These are phyloP conservation scores for Epizoanthus illoricatus DNA, from an alignment of 92 coral and sea anemone species.

Conservation along the genomic window DNA sequence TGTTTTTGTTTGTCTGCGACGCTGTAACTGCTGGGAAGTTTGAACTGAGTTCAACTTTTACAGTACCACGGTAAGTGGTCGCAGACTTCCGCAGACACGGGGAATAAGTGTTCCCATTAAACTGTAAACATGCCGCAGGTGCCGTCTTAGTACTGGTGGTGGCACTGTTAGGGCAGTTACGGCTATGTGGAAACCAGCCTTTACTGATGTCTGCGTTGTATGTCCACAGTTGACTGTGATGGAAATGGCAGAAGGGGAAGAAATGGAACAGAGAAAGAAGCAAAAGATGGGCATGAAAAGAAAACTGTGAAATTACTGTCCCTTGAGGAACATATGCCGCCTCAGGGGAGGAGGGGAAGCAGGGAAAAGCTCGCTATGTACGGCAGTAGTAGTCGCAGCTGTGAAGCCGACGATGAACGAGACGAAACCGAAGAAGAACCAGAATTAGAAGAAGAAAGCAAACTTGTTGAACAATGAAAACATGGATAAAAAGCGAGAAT, in stretches of 20 bases:
- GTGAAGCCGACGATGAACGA: slow-evolving; percentile 97
- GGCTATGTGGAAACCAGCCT: too few relatives aligned
- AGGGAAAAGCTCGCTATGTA: slow-evolving; percentile 52
- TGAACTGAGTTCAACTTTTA: too few relatives aligned
- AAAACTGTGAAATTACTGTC: slow-evolving; percentile 35
- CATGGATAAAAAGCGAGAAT: background rate
- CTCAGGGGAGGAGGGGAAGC: slow-evolving; percentile 40
- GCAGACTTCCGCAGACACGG: too few relatives aligned
- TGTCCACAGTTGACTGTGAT: slow-evolving; percentile 33
- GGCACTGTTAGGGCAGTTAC: too few relatives aligned
- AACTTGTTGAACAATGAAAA: slow-evolving; percentile 32
- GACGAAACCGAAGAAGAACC: slow-evolving; percentile 60
- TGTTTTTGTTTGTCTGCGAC: too few relatives aligned
- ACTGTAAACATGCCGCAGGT: too few relatives aligned
- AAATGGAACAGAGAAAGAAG: slow-evolving; percentile 10
- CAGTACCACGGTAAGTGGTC: too few relatives aligned
- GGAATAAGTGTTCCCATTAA: too few relatives aligned
- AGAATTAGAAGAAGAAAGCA: slow-evolving; percentile 33
- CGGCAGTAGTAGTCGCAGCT: slow-evolving; percentile 94
- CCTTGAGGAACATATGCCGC: slow-evolving; percentile 23
- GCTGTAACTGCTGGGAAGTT: too few relatives aligned
- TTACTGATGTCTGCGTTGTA: background rate
- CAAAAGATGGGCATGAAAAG: slow-evolving; percentile 33
- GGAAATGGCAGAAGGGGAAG: slow-evolving; percentile 16
- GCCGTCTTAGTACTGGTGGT: too few relatives aligned